These are phyloP conservation scores for Arvicanthis niloticus DNA, from an alignment of 2,113 vertebrate genomes.

Conservation along the genomic window DNA sequence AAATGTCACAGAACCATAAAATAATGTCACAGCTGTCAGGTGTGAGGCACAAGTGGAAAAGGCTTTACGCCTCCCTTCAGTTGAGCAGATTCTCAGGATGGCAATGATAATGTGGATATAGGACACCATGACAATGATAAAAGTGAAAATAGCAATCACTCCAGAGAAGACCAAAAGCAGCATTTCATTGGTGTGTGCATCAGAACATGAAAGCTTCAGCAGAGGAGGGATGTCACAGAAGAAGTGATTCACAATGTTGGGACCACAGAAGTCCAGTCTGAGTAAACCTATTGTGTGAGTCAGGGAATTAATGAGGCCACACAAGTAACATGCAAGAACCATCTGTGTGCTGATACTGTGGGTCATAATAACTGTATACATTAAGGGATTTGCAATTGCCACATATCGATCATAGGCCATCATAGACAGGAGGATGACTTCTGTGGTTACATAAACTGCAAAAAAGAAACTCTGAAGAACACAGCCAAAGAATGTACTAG, in stretches of 20 bases:
- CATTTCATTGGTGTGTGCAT: constrained; percentile 61
- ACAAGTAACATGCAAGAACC: constrained; percentile 58
- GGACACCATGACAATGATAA: constrained; percentile 61
- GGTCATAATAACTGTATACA: constrained; percentile 70
- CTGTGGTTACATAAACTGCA: constrained; percentile 60
- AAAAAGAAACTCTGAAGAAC: constrained; percentile 74
- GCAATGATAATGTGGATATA: constrained; percentile 62
- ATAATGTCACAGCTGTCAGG: constrained; percentile 70
- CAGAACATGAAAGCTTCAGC: constrained; percentile 73
- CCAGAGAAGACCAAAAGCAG: constrained; percentile 71
- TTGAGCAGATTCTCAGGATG: constrained; percentile 32
- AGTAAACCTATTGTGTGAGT: constrained; percentile 71
- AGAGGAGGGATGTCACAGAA: constrained; percentile 77
- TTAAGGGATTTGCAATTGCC: constrained; percentile 72
- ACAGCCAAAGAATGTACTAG: constrained; percentile 53
- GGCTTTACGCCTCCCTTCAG: constrained; percentile 1
- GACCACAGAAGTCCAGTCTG: constrained; percentile 71
- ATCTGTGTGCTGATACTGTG: constrained; percentile 26
- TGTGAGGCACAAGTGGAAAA: constrained; percentile 74
- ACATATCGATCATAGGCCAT: constrained; percentile 78
- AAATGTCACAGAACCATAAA: constrained; percentile 74
- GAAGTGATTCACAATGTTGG: constrained; percentile 73
- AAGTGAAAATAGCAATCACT: constrained; percentile 63
- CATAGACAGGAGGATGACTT: constrained; percentile 64
- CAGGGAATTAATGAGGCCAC: constrained; percentile 66